Evolutionary conservation across 2,888 invertebrate genomes (phyloP).

Genomic region (Mantis religiosa): DNA sequence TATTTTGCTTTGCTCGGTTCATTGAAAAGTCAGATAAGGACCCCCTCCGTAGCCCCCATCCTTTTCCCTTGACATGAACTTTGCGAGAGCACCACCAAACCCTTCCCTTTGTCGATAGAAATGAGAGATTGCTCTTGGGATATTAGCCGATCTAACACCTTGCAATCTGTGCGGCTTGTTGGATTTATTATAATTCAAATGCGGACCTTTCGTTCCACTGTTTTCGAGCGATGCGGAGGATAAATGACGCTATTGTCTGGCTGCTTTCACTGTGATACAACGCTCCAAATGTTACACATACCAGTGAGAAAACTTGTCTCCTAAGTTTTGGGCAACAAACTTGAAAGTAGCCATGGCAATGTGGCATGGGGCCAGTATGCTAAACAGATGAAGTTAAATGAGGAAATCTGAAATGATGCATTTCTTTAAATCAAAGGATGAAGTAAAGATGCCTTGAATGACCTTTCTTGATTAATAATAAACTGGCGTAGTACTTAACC

Average conservation of each 20-base stretch:
- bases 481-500: too few species aligned
- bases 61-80: neutral
- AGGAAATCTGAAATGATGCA: too few species aligned
- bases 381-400: too few species aligned
- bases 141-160: neutral
- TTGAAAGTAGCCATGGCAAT: too few species aligned
- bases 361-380: too few species aligned
- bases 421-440: too few species aligned
- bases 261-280: too few species aligned
- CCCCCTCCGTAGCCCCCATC: neutral
- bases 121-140: neutral
- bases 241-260: neutral
- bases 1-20: neutral
- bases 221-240: neutral
- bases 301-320: too few species aligned
- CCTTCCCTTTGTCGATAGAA: neutral
- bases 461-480: too few species aligned
- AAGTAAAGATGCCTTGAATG: too few species aligned
- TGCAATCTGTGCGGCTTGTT: neutral
- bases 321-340: too few species aligned
- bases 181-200: neutral
- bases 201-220: neutral
- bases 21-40: constrained; percentile 1
- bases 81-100: neutral
- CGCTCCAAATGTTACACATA: too few species aligned